Percentiles rank a stretch among this genome's conserved stretches.
Conservation (phyloP, 2,113 vertebrate species). For the Malurus melanocephalus region DNA sequence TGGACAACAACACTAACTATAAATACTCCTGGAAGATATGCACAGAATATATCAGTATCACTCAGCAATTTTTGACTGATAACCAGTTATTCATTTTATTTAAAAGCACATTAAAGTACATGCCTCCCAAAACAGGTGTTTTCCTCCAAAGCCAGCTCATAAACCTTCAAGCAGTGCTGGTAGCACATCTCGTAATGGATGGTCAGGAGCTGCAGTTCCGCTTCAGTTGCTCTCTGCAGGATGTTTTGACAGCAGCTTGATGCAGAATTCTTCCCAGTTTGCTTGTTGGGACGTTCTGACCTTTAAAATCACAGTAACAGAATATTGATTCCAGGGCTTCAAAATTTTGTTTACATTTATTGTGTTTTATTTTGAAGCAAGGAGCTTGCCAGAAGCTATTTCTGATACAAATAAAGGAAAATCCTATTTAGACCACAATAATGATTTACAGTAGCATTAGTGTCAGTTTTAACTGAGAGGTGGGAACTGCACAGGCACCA, state of each 20-base stretch:
- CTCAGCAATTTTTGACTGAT: background rate
- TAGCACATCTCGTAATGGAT: slow-evolving; percentile 56
- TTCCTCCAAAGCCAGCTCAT: slow-evolving; percentile 37
- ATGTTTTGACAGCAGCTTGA: background rate
- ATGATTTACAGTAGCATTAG: background rate
- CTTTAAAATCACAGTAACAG: slow-evolving; percentile 45
- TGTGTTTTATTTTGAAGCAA: background rate
- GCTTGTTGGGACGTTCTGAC: background rate
- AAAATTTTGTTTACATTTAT: background rate
- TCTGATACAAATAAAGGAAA: background rate
- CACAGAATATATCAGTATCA: background rate
- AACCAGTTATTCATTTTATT: background rate
- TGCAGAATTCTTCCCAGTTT: background rate
- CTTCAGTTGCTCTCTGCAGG: slow-evolving; percentile 51
- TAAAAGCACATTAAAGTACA: background rate
- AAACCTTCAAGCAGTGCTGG: slow-evolving; percentile 55
- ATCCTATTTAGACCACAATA: background rate
- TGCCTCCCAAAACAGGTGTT: slow-evolving; percentile 19
- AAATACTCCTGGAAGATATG: background rate
- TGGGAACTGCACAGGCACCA: background rate
- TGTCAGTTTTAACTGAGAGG: background rate
- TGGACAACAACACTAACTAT: background rate
- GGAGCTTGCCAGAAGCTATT: background rate
- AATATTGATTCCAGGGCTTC: background rate
- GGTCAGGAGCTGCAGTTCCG: slow-evolving; percentile 65